Evolutionary conservation across 2,888 invertebrate genomes (phyloP), one percentile per base, ranked within the genome.

Genomic region (Mythimna albipuncta): DNA sequence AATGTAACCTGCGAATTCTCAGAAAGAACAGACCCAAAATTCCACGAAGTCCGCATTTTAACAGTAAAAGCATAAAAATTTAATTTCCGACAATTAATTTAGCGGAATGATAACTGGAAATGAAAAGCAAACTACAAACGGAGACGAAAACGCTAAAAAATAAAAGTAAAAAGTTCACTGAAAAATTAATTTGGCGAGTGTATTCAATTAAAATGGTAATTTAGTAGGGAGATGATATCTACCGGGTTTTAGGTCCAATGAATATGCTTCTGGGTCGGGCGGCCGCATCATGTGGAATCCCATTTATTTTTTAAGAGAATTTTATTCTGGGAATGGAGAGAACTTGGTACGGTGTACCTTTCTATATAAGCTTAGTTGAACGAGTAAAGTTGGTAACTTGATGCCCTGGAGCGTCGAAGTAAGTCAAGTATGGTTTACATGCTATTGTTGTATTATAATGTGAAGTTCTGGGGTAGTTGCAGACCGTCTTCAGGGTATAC

Each of bases 181-280:
- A 84, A 85, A 86, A 85, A 87, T 85, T 83, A 83, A 87, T 89
- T 89, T 83, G 52, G 66, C 38, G 67, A 82, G 81, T 82, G 85
- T 83, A 88, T 91, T 90, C 90, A 91, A 93, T 93, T 92, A 90
- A 91, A 90, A 92, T 92, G 91, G 83, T 91, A 92, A 92, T 93
- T 87, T 86, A 88, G 76, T 83, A 47, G 79, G 71, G 73, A 81
- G 83, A 82, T 88, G 82, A 87, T 88, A 85, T 84, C 87, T 80
- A 72, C 63, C 64, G 81, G 82, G 77, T 84, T 87, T 89, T 85
- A 84, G 76, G 71, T 75, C 75, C 76, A 76, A 82, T 85, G 86
- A 84, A 87, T 86, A 75, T 78, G 80, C 75, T 81, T 50, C 65
- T 79, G 68, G 57, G 69, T 35, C 77, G 58, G 50, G 69, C 41